Base-by-base conservation (phyloP, 2,113 vertebrate genomes). In the Mesembrinibis cayennensis region DNA sequence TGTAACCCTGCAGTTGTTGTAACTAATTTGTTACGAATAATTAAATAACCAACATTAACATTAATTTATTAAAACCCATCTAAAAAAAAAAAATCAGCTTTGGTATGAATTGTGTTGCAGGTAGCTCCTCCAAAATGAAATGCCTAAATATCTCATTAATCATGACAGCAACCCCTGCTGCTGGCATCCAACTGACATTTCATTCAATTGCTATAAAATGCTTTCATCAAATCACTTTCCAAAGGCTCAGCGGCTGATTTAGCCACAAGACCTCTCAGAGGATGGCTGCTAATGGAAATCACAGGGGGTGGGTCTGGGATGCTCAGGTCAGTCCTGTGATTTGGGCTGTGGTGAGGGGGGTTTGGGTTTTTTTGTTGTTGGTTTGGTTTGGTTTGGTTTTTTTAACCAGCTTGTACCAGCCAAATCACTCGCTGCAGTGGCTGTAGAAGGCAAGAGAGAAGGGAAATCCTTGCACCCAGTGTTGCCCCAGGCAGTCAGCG, bases 31-130 rank as follows among this genome's bases (percentile, higher is more conserved):
- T 85, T 77, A 66, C 1, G 4, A 92, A 90, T 89, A 96, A 97
- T 96, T 96, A 95, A 96, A 93, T 90, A 96, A 96, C 44, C 65
- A 93, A 74, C 47, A 90, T 89, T 96, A 96, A 76, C 73, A 61
- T 76, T 94, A 89, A 97, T 95, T 95, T 96, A 95, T 95, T 95
- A 95, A 94, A 95, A 61, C 63, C 52, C 38, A 84, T 84, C 78
- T 84, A 5, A 93, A 91, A 93, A 62, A 85, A 50, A 52, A 61
- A 61, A 26, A 7, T 0, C 47, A 92, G 67, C 53, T 96, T 91
- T 12, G 4, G 83, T 67, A 61, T 81, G 84, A 93, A 86, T 74
- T 73, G 80, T 73, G 78, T 91, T 94, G 87, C 95, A 96, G 95
- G 94, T 95, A 96, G 82, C 93, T 96, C 56, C 90, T 95, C 87